Conservation (phyloP, 2,797 vertebrate genomes). For the Enteromius argenteus region DNA sequence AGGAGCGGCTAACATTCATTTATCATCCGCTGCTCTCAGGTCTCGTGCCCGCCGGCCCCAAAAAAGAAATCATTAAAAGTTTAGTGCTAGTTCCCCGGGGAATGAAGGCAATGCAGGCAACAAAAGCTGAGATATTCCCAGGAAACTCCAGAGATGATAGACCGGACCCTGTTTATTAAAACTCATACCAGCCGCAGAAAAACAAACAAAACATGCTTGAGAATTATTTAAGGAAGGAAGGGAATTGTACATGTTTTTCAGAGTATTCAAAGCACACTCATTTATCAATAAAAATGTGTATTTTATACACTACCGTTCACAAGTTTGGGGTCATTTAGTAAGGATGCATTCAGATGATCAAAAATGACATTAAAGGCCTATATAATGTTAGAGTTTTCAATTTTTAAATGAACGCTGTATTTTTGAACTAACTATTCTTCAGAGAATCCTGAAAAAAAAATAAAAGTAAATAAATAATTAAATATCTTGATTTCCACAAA, state of each 20-base stretch:
- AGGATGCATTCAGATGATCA: background rate
- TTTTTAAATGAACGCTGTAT: background rate
- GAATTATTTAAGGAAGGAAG: background rate
- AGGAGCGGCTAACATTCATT: conserved; percentile 66
- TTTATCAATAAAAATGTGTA: background rate
- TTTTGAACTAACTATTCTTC: background rate
- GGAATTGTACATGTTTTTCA: background rate
- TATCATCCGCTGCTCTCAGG: conserved; percentile 73
- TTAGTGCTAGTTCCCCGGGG: conserved; percentile 69
- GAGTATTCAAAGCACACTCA: background rate
- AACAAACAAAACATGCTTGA: background rate
- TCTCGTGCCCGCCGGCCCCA: conserved; percentile 70
- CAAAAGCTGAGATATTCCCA: conserved; percentile 63
- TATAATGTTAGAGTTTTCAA: background rate
- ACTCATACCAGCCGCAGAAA: background rate
- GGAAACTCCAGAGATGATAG: conserved; percentile 57
- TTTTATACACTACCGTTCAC: background rate
- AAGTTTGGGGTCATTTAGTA: background rate
- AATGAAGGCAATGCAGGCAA: conserved; percentile 59
- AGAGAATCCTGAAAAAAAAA: background rate
- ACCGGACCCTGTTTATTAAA: background rate
- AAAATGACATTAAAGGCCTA: background rate
- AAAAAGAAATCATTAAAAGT: conserved; percentile 82
- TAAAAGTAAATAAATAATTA: no score
- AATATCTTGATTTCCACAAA: background rate